These are phyloP conservation scores for Hypselothyrea guttata DNA, from an alignment of 2,888 invertebrate species.

Conservation along the genomic window DNA sequence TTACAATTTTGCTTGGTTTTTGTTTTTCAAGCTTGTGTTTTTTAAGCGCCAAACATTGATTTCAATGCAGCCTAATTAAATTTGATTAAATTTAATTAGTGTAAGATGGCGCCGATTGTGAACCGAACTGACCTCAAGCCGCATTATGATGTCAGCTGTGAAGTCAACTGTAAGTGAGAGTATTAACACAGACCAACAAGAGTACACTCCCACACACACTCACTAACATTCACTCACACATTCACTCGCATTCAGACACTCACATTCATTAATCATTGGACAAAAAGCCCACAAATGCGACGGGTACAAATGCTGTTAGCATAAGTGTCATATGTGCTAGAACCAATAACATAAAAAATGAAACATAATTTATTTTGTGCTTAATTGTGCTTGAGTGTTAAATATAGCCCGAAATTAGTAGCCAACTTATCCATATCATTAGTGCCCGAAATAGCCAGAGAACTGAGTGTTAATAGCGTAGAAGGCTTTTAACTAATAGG, in stretches of 20 bases:
- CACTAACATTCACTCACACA: constrained; percentile 6
- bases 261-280: constrained; percentile 63
- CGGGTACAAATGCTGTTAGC: constrained; percentile 14
- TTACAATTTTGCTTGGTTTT: constrained; percentile 40
- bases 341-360: constrained; percentile 29
- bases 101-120: constrained; percentile 20
- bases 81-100: constrained; percentile 52
- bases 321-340: constrained; percentile 63
- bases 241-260: constrained; percentile 5
- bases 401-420: neutral
- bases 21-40: constrained; percentile 10
- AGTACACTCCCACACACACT: constrained; percentile 12
- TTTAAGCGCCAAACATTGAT: constrained; percentile 28
- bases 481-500: neutral
- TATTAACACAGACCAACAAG: no score
- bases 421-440: neutral
- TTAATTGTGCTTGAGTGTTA: constrained; percentile 60
- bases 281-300: constrained; percentile 45
- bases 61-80: constrained; percentile 44
- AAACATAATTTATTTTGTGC: constrained; percentile 50
- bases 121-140: constrained; percentile 29
- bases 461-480: no score
- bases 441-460: neutral
- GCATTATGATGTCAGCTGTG: constrained; percentile 72
- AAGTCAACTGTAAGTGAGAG: constrained; percentile 54